phyloP scores from a whole-genome alignment of 2,113 vertebrate genomes.

The Bubo blakistoni region DNA sequence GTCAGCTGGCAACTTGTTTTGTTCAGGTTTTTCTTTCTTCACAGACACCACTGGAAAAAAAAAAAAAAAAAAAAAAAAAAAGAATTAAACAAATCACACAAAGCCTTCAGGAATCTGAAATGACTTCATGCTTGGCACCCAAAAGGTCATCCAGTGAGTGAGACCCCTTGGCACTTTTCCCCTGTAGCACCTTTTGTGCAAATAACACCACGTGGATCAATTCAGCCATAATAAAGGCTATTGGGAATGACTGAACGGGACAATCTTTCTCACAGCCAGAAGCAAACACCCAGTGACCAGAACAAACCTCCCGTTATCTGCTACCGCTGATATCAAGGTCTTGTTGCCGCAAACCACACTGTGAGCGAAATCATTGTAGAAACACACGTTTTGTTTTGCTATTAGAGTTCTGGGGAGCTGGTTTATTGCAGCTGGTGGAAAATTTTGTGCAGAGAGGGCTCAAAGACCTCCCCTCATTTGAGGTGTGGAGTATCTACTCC shows the following conservation, averaged over 20 bases:
- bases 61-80: background rate
- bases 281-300: background rate
- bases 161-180: background rate
- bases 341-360: rapidly evolving
- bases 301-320: background rate
- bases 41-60: background rate
- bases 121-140: background rate
- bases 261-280: background rate
- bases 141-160: background rate
- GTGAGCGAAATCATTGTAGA: background rate
- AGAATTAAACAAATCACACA: background rate
- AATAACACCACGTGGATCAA: background rate
- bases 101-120: background rate
- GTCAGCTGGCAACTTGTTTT: background rate
- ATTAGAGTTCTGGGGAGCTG: background rate
- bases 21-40: background rate
- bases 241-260: background rate
- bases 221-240: background rate
- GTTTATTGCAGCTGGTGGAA: background rate
- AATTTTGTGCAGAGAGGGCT: background rate
- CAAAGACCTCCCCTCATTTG: background rate
- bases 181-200: background rate
- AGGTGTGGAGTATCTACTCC: background rate
- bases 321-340: background rate
- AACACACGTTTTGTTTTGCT: background rate